Percentiles rank a stretch among this genome's conserved stretches.
These are phyloP conservation scores for Entomyzon cyanotis DNA, from an alignment of 2,113 vertebrate genomes.

Conservation along the genomic window DNA sequence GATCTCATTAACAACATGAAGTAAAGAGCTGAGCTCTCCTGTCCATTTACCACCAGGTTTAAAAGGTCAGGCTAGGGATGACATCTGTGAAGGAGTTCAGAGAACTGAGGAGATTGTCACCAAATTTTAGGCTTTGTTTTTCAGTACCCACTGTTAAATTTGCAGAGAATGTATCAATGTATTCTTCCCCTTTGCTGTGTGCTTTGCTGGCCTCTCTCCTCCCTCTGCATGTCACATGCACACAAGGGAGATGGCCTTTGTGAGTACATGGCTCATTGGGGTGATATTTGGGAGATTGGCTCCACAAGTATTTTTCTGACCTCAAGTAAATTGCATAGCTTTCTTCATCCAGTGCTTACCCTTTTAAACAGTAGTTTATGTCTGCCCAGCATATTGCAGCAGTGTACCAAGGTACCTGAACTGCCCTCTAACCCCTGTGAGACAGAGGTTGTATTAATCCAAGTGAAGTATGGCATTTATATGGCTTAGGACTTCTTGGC, in stretches of 20 bases:
- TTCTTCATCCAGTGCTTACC: background rate
- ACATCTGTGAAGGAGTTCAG: background rate
- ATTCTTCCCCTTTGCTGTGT: background rate
- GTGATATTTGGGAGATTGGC: background rate
- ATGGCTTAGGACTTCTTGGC: background rate
- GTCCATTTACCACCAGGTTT: background rate
- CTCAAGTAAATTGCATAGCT: rapidly evolving
- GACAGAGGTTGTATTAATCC: background rate
- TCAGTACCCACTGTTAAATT: background rate
- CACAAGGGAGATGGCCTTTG: too few relatives aligned
- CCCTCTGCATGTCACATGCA: background rate
- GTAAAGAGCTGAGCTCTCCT: background rate
- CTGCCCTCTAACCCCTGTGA: background rate
- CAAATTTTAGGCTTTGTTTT: background rate
- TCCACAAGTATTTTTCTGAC: background rate
- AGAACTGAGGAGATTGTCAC: background rate
- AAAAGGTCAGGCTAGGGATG: background rate
- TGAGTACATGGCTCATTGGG: background rate
- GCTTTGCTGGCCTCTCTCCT: background rate
- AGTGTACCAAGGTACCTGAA: background rate
- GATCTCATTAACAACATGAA: background rate
- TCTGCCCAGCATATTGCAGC: background rate
- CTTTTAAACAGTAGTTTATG: background rate
- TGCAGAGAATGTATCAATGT: background rate
- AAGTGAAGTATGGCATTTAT: background rate